Percentiles rank a stretch among this genome's conserved stretches.
phyloP scores from a whole-genome alignment of 2,113 vertebrate species.

The Menidia beryllina region DNA sequence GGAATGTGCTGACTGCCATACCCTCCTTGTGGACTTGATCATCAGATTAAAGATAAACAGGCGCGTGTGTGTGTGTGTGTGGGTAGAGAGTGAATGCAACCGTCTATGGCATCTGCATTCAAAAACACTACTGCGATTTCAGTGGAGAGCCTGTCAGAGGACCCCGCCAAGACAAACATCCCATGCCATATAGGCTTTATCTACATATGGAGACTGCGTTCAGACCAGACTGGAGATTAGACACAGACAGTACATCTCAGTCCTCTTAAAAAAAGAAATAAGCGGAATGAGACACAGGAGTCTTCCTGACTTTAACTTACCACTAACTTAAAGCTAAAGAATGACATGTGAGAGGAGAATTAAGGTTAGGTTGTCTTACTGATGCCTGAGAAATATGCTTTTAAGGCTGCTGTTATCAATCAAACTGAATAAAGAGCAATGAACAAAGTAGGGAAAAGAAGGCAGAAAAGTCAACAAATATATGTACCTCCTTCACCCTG shows the following conservation, averaged over 20 bases:
- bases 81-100: conserved; percentile 18
- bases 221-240: not conserved
- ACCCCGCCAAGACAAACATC: conserved; percentile 29
- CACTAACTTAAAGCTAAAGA: not conserved
- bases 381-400: not conserved
- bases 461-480: not conserved
- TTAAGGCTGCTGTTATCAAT: not conserved
- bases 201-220: not conserved
- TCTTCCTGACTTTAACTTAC: not conserved
- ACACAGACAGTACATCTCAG: not conserved
- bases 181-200: conserved; percentile 8
- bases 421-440: not conserved
- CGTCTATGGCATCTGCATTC: conserved; percentile 18
- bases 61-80: conserved; percentile 40
- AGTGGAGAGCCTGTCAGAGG: conserved; percentile 18
- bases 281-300: no score
- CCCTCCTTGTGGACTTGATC: conserved; percentile 40
- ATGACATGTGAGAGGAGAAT: no score
- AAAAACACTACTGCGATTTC: conserved; percentile 37
- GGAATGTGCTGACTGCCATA: conserved; percentile 71
- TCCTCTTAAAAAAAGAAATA: conserved; percentile 2
- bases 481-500: conserved; percentile 86
- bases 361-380: no score
- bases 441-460: not conserved
- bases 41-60: conserved; percentile 76